Evolutionary conservation across 2,113 vertebrate species (phyloP), one percentile per base, ranked within the genome.

Genomic region (Grus americana): DNA sequence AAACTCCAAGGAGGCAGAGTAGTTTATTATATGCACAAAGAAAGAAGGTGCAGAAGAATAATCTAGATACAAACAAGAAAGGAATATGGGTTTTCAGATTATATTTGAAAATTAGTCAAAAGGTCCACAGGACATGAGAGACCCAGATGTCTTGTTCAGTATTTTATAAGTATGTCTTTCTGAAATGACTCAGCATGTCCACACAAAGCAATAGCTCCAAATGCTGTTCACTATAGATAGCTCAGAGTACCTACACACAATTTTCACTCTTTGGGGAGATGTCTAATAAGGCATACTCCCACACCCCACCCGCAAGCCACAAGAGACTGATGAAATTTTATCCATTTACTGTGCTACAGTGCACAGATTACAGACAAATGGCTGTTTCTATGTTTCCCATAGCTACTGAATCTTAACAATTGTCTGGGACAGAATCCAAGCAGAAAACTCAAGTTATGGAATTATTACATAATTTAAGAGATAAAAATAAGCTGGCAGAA

Each of bases 161-260:
- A 76, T 88, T 92, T 89, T 70, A 89, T 70, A 57, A 75, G 70
- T 70, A 58, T 21, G 89, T 93, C 54, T 75, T 79, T 94, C 80
- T 84, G 67, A 97, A 93, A 94, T 96, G 94, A 94, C 96, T 97
- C 97, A 96, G 96, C 96, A 97, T 44, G 86, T 95, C 62, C 89
- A 90, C 38, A 82, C 58, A 95, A 92, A 92, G 74, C 88, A 93
- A 84, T 18, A 93, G 91, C 74, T 93, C 78, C 89, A 92, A 92
- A 74, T 72, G 65, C 75, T 88, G 54, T 32, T 94, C 55, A 49
- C 57, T 91, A 79, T 24, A 96, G 90, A 93, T 92, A 95, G 89
- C 76, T 96, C 84, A 59, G 62, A 85, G 54, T 75, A 93, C 52
- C 95, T 92, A 93, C 72, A 84, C 30, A 68, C 15, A 66, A 86